Conservation (phyloP, 2,888 invertebrate species). For the Idaea aversata region DNA sequence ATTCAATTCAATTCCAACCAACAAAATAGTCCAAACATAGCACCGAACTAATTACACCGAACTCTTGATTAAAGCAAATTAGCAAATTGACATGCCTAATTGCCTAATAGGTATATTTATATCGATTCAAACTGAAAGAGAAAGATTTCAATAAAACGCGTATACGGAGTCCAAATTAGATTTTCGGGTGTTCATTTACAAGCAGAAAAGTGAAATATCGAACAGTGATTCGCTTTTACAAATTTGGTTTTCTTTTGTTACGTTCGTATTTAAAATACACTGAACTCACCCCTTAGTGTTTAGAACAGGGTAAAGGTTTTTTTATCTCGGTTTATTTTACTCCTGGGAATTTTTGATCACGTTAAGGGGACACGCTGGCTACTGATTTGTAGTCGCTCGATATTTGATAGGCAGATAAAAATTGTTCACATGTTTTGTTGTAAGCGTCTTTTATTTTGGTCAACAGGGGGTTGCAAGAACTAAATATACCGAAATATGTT, state of each 20-base stretch:
- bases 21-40: too few species aligned
- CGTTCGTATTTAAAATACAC: slow-evolving; percentile 20
- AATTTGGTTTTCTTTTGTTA: slow-evolving; percentile 10
- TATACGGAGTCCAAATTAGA: not conserved
- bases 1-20: too few species aligned
- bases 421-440: not conserved
- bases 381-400: not conserved
- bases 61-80: not conserved
- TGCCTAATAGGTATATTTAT: not conserved
- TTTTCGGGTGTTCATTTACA: not conserved
- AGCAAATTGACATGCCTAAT: not conserved
- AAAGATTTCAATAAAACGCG: not conserved
- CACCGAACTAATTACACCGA: too few species aligned
- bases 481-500: too few species aligned
- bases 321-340: slow-evolving; percentile 35
- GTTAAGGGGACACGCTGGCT: slow-evolving; percentile 20
- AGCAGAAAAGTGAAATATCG: not conserved
- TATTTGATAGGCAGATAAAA: not conserved
- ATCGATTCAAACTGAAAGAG: not conserved
- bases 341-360: slow-evolving; percentile 43
- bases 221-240: not conserved
- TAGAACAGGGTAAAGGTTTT: slow-evolving; percentile 24
- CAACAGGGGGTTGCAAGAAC: too few species aligned
- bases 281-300: slow-evolving; percentile 17
- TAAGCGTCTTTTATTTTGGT: too few species aligned